Evolutionary conservation across 1,140 invertebrate species (phyloP).

Genomic region (Plutomurus gul): DNA sequence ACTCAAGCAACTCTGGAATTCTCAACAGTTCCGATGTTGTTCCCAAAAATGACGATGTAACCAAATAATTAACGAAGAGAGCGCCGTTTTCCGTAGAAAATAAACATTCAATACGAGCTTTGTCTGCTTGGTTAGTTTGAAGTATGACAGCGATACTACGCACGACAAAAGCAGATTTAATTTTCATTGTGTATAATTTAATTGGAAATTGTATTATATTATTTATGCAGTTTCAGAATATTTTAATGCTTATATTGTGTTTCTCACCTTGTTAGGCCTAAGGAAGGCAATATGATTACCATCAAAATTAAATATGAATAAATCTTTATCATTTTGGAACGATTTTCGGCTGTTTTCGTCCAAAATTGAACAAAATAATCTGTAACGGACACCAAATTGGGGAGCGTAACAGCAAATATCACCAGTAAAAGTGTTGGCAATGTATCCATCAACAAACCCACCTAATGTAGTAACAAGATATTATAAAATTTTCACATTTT

Average conservation of each 20-base stretch:
- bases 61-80: slow-evolving; percentile 96
- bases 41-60: slow-evolving; percentile 91
- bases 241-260: too few relatives aligned
- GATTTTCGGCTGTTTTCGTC: slow-evolving; percentile 88
- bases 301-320: slow-evolving; percentile 89
- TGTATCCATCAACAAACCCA: slow-evolving; percentile 81
- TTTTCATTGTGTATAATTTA: too few relatives aligned
- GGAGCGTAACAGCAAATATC: slow-evolving; percentile 88
- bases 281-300: slow-evolving; percentile 91
- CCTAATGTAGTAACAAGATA: too few relatives aligned
- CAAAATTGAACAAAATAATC: slow-evolving; percentile 89
- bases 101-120: too few relatives aligned
- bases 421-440: slow-evolving; percentile 88
- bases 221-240: too few relatives aligned
- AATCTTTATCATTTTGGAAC: slow-evolving; percentile 92
- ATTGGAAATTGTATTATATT: too few relatives aligned
- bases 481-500: too few relatives aligned
- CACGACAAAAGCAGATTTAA: too few relatives aligned
- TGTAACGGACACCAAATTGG: slow-evolving; percentile 85
- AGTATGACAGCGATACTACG: too few relatives aligned
- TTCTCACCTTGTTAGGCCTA: slow-evolving; percentile 82
- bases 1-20: slow-evolving; percentile 91
- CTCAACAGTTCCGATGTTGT: slow-evolving; percentile 69
- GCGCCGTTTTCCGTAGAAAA: slow-evolving; percentile 94
- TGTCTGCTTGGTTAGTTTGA: background rate